Conservation (phyloP, 2,113 vertebrate species). For the human region GRCh38 chr20:57249501-57250000, state of each 20-base stretch:
- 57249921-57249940: background rate
- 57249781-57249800: background rate
- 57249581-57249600: background rate
- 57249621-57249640: background rate
- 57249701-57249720: fast-evolving
- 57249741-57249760: no score
- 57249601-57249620: background rate
- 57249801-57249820: background rate
- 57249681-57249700: background rate
- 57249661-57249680: background rate
- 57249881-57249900: background rate
- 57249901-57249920: background rate
- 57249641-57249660: background rate
- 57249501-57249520: background rate
- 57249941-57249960: fast-evolving
- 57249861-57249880: background rate
- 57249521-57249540: background rate
- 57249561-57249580: background rate
- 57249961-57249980: background rate
- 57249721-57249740: background rate
- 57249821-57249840: background rate
- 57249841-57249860: background rate
- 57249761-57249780: background rate
- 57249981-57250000: background rate
- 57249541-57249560: background rate